Evolutionary conservation across 2,113 vertebrate genomes (phyloP).

Genomic region (Colaptes auratus): DNA sequence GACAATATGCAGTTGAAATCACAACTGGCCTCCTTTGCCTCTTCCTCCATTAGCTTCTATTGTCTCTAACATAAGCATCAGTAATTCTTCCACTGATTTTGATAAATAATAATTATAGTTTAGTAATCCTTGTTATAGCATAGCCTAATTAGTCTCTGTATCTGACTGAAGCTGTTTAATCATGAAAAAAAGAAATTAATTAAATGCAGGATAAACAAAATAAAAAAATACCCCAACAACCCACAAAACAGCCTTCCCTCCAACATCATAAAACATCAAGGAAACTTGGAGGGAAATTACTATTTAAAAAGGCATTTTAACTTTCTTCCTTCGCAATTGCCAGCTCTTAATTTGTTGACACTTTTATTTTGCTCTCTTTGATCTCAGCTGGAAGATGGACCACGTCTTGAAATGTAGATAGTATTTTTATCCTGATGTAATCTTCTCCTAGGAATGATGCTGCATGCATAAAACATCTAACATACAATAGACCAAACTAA

Average conservation of each 20-base stretch:
- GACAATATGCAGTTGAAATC: neutral
- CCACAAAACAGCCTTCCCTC: neutral
- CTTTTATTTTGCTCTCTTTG: neutral
- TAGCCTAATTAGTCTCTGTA: constrained; percentile 22
- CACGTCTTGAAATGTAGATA: neutral
- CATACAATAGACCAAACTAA: neutral
- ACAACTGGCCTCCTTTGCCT: neutral
- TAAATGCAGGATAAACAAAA: constrained; percentile 38
- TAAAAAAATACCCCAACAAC: neutral
- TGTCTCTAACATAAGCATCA: constrained; percentile 5
- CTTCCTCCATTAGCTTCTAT: constrained; percentile 28
- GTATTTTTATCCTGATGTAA: neutral
- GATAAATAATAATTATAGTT: constrained; percentile 61
- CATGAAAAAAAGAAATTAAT: neutral
- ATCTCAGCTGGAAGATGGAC: neutral
- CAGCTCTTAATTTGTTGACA: neutral
- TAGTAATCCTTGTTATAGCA: constrained; percentile 27
- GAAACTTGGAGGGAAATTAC: neutral
- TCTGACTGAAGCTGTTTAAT: constrained; percentile 32
- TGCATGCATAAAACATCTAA: neutral
- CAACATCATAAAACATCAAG: neutral
- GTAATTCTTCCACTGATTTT: constrained; percentile 35
- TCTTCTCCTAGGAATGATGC: neutral
- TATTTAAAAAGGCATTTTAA: neutral
- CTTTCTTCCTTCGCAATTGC: neutral